phyloP scores from a whole-genome alignment of 2,797 vertebrate genomes.

The Neopelma chrysocephalum region DNA sequence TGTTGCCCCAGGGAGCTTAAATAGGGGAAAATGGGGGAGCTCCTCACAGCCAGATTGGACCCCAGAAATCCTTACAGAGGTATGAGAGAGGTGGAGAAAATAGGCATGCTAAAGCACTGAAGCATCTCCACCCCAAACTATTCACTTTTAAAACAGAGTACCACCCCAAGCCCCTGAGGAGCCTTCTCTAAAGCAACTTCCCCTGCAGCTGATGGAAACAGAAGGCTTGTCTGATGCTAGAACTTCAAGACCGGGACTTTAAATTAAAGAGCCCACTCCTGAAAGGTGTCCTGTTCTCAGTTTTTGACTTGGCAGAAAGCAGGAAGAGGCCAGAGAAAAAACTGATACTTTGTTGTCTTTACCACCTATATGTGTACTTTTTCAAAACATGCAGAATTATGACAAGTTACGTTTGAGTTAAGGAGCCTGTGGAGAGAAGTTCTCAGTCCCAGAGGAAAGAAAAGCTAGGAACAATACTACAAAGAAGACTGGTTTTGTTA shows the following conservation, averaged over 20 bases:
- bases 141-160: not conserved
- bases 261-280: not conserved
- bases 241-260: not conserved
- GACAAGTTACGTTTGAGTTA: not conserved
- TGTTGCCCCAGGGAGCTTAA: not conserved
- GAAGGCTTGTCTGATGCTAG: not conserved
- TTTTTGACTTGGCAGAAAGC: not conserved
- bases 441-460: not conserved
- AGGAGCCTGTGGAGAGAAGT: not conserved
- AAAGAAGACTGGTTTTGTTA: not conserved
- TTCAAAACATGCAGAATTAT: not conserved
- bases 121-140: not conserved
- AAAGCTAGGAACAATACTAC: not conserved
- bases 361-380: not conserved
- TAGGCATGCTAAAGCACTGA: not conserved
- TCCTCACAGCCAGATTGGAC: fast-evolving
- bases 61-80: not conserved
- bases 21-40: not conserved
- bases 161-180: not conserved
- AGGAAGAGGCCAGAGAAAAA: not conserved
- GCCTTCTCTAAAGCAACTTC: not conserved
- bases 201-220: not conserved
- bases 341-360: not conserved
- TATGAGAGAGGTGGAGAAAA: not conserved
- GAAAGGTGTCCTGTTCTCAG: not conserved